Evolutionary conservation across 1,140 invertebrate genomes (phyloP).

Genomic region (Tetramorium simillimum): DNA sequence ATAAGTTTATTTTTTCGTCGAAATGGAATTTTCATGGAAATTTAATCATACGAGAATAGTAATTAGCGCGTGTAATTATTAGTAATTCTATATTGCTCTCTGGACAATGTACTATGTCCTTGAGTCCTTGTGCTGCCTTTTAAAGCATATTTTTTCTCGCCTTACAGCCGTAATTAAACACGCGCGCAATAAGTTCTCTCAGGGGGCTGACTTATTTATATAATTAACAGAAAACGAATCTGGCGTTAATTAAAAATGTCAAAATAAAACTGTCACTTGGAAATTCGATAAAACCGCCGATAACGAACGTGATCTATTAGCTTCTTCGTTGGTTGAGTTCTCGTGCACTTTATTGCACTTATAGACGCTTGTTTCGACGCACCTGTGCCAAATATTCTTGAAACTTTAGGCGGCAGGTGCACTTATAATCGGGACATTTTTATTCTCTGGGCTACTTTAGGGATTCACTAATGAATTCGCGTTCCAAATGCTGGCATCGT

Average conservation of each 20-base stretch:
- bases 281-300: constrained; percentile 3
- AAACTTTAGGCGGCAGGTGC: constrained; percentile 50
- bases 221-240: constrained; percentile 19
- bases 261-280: background rate
- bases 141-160: background rate
- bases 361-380: background rate
- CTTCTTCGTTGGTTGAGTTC: background rate
- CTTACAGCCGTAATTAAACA: background rate
- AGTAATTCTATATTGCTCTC: background rate
- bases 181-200: background rate
- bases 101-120: background rate
- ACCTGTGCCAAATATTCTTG: constrained; percentile 43
- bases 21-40: background rate
- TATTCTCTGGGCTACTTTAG: constrained; percentile 8
- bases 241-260: background rate
- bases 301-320: background rate
- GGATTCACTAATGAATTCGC: constrained; percentile 52
- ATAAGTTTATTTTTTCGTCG: background rate
- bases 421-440: constrained; percentile 24
- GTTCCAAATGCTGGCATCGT: constrained; percentile 2
- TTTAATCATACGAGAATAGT: background rate
- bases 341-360: constrained; percentile 33
- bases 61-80: constrained; percentile 19
- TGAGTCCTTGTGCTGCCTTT: constrained; percentile 16
- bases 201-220: background rate